Base-by-base conservation (phyloP, 2,888 invertebrate species). In the Eupithecia tripunctaria region DNA sequence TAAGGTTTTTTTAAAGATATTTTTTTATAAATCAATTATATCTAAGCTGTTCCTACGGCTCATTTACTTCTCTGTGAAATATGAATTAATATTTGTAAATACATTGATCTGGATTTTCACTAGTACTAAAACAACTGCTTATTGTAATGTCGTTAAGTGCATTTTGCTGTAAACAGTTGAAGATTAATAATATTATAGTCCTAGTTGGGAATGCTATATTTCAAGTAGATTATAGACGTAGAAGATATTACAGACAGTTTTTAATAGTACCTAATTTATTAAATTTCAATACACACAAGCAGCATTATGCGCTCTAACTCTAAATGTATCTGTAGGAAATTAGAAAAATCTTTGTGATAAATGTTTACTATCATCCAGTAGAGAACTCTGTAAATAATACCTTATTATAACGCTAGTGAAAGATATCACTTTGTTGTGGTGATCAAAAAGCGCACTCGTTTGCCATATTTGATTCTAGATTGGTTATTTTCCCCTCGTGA, bases 391-490 rank as follows among this genome's bases (percentile, higher is more conserved):
- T 88, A 92, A 90, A 90, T 86, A 84, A 85, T 83, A 82, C 64
- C 12, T 82, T 88, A 75, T 80, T 82, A 32, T 87, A 85, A 83
- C 79, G 80, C 92, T 92, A 92, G 91, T 88, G 85, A 90, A 91
- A 88, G 88, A 89, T 93, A 92, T 93, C 25, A 92, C 92, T 93
- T 92, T 91, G 92, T 92, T 91, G 90, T 85, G 89, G 88, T 91
- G 86, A 86, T 89, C 86, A 85, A 85, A 86, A 88, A 84, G 85
- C 85, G 88, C 89, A 88, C 90, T 85, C 87, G 84, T 90, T 91
- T 91, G 92, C 92, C 88, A 90, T 88, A 88, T 82, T 84, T 82
- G 77, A 81, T 78, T 74, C 74, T 84, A 84, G 83, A 82, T 78
- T 76, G 76, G 75, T 83, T 81, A 81, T 84, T 83, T 81, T 32